phyloP scores from a whole-genome alignment of 1,140 invertebrate species.

The Bradysia coprophila region DNA sequence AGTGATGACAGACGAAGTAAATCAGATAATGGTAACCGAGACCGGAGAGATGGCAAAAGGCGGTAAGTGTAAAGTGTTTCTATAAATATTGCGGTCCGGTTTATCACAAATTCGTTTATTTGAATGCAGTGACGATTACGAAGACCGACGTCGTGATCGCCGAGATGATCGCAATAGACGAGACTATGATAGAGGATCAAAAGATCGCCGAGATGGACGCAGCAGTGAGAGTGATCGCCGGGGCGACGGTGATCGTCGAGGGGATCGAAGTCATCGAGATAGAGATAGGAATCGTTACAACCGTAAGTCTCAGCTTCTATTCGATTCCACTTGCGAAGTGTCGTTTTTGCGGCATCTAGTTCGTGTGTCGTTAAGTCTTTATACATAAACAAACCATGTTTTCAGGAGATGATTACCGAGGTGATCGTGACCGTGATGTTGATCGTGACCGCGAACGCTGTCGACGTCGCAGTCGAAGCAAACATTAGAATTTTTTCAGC shows the following conservation, averaged over 20 bases:
- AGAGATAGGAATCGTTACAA: not conserved
- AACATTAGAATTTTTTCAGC: not conserved
- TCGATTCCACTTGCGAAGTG: too few species aligned
- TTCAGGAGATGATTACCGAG: not conserved
- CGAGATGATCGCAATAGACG: slow-evolving; percentile 21
- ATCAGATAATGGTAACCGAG: slow-evolving; percentile 25
- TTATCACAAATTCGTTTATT: not conserved
- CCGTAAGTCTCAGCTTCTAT: too few species aligned
- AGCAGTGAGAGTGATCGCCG: too few species aligned
- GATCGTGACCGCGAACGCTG: not conserved
- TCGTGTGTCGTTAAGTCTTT: not conserved
- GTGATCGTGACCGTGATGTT: slow-evolving; percentile 9
- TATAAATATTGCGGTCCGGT: not conserved
- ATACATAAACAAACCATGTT: not conserved
- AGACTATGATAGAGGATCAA: slow-evolving; percentile 14
- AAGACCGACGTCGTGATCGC: slow-evolving; percentile 18
- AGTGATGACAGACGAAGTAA: slow-evolving; percentile 36
- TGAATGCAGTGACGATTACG: slow-evolving; percentile 17
- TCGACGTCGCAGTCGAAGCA: not conserved
- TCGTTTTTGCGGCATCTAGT: too few species aligned
- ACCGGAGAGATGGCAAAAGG: slow-evolving; percentile 23
- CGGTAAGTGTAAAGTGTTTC: slow-evolving; percentile 11
- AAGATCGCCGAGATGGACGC: too few species aligned
- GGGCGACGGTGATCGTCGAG: slow-evolving; percentile 13
- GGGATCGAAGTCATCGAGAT: slow-evolving; percentile 23